A percentile compares a stretch with the other conserved stretches of the same genome.
Conservation (phyloP, 2,888 invertebrate species). For the Sphaerophoria rueppellii region DNA sequence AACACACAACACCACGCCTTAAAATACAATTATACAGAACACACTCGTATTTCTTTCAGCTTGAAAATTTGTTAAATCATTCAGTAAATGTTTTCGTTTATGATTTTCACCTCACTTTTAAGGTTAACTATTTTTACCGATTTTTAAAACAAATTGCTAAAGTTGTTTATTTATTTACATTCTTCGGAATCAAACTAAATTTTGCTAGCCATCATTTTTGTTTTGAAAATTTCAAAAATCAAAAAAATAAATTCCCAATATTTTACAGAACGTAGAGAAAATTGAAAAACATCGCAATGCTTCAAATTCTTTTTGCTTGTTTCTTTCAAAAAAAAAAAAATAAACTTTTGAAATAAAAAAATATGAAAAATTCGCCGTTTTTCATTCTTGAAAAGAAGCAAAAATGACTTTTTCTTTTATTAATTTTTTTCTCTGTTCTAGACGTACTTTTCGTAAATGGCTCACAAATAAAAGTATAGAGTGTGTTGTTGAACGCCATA, state of each 20-base stretch:
- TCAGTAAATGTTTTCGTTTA: constrained; percentile 28
- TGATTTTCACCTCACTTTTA: constrained; percentile 45
- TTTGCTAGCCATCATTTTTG: constrained; percentile 67
- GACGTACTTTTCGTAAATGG: constrained; percentile 72
- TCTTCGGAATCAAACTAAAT: constrained; percentile 25
- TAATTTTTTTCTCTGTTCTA: constrained; percentile 73
- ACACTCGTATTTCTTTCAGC: constrained; percentile 39
- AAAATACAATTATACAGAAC: constrained; percentile 9
- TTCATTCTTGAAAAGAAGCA: constrained; percentile 58
- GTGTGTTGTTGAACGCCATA: constrained; percentile 61
- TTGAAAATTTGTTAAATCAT: constrained; percentile 46
- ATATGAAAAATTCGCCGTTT: constrained; percentile 59
- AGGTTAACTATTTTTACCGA: background rate
- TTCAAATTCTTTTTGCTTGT: constrained; percentile 66
- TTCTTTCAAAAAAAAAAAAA: constrained; percentile 47
- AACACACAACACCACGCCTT: constrained; percentile 30
- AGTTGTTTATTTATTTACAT: constrained; percentile 34
- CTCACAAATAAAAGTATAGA: constrained; percentile 68
- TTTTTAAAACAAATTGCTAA: background rate
- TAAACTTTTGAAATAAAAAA: constrained; percentile 15
- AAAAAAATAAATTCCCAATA: constrained; percentile 34
- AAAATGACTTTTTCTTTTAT: constrained; percentile 67
- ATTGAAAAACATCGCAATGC: constrained; percentile 63
- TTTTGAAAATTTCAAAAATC: constrained; percentile 42
- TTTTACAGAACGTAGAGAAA: constrained; percentile 56